Evolutionary conservation across 2,888 invertebrate genomes (phyloP).

Genomic region (Dinocampus coccinellae): DNA sequence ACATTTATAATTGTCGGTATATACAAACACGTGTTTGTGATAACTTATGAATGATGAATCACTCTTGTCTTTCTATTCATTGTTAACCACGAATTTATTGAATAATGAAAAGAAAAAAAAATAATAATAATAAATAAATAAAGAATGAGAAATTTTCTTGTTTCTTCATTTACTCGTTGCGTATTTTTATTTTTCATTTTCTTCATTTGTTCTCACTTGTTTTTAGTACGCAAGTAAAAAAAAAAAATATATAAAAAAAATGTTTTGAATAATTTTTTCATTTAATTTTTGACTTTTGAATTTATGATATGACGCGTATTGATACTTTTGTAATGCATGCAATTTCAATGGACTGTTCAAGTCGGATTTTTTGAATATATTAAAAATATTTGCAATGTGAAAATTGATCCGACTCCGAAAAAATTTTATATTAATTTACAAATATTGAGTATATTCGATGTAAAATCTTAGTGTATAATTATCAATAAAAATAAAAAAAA

Average conservation of each 20-base stretch:
- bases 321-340: conserved; percentile 24
- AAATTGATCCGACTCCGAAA: not conserved
- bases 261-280: not conserved
- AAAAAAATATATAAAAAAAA: no score
- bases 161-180: not conserved
- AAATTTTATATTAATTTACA: conserved; percentile 11
- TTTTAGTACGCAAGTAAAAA: not conserved
- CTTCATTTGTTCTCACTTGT: not conserved
- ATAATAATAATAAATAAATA: no score
- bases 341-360: conserved; percentile 18
- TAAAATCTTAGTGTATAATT: conserved; percentile 2
- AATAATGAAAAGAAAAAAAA: not conserved
- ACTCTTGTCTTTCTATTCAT: conserved; percentile 46
- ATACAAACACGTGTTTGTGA: conserved; percentile 52
- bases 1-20: conserved; percentile 46
- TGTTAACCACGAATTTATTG: conserved; percentile 17
- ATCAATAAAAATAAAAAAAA: not conserved
- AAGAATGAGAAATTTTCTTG: no score
- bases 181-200: not conserved
- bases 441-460: conserved; percentile 19
- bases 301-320: conserved; percentile 20
- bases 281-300: not conserved
- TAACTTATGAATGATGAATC: conserved; percentile 38
- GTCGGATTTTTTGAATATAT: conserved; percentile 2
- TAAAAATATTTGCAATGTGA: not conserved